phyloP scores from a whole-genome alignment of 1,140 invertebrate species.

The Drosophila guanche region DNA sequence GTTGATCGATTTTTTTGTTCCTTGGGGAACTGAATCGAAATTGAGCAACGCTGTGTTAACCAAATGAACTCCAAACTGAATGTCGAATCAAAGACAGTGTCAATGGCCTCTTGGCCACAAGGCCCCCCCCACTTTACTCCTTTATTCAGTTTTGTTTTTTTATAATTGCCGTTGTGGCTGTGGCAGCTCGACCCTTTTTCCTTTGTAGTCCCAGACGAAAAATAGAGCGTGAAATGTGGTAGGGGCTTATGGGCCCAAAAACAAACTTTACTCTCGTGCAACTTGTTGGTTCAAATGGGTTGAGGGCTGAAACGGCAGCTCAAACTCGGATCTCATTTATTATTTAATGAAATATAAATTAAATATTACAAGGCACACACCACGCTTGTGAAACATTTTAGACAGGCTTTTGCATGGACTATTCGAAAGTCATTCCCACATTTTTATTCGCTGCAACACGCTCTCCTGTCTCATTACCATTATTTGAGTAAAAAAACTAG shows the following conservation, averaged over 20 bases:
- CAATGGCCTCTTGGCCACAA: conserved; percentile 36
- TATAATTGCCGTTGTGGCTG: conserved; percentile 52
- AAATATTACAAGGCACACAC: conserved; percentile 47
- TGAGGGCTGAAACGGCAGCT: conserved; percentile 9
- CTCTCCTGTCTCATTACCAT: too few relatives aligned
- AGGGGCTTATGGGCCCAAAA: conserved; percentile 5
- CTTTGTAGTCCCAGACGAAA: conserved; percentile 28
- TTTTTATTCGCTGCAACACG: too few relatives aligned
- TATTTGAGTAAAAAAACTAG: too few relatives aligned
- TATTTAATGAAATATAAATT: conserved; percentile 76
- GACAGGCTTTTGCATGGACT: background rate
- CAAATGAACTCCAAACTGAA: conserved; percentile 37
- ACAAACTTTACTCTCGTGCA: conserved; percentile 19
- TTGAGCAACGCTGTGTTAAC: background rate
- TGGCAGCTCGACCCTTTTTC: conserved; percentile 16
- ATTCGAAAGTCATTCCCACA: too few relatives aligned
- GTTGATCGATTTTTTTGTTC: conserved; percentile 35
- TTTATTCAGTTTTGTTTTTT: conserved; percentile 42
- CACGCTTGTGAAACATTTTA: conserved; percentile 31
- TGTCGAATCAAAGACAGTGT: conserved; percentile 20
- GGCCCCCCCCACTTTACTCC: too few relatives aligned
- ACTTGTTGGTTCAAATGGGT: conserved; percentile 31
- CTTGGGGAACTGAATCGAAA: background rate
- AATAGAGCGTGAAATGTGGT: too few relatives aligned
- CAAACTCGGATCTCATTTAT: conserved; percentile 62